Conservation (phyloP, 2,113 vertebrate genomes). For the Nothobranchius kuhntae region DNA sequence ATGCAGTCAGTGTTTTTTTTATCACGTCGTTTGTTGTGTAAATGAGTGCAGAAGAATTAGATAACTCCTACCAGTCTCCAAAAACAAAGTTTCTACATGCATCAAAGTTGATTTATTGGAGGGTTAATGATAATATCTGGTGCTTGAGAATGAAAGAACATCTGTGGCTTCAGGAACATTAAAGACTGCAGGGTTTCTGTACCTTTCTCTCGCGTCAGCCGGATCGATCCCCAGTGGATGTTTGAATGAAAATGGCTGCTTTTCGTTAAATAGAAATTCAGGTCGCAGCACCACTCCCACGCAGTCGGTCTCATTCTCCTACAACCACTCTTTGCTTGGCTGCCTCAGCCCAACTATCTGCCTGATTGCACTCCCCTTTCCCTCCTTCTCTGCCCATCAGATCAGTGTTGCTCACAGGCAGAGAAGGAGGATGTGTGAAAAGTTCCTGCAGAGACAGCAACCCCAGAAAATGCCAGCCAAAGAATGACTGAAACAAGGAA, state of each 20-base stretch:
- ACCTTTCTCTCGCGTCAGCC: constrained; percentile 23
- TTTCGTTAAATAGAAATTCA: constrained; percentile 57
- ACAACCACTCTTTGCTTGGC: constrained; percentile 54
- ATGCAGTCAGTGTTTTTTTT: no score
- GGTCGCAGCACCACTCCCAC: constrained; percentile 46
- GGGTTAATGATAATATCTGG: not conserved
- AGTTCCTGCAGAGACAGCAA: constrained; percentile 60
- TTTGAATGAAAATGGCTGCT: constrained; percentile 42
- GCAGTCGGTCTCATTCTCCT: constrained; percentile 56
- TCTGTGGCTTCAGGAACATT: not conserved
- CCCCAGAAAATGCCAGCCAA: constrained; percentile 64
- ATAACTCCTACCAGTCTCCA: not conserved
- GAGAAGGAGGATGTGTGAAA: constrained; percentile 65
- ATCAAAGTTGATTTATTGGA: not conserved
- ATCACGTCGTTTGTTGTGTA: no score
- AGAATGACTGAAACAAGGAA: constrained; percentile 59
- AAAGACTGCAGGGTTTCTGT: not conserved
- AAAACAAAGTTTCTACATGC: no score
- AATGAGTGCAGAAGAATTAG: no score
- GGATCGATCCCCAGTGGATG: constrained; percentile 25
- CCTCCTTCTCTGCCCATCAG: constrained; percentile 45
- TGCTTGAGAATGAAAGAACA: constrained; percentile 2
- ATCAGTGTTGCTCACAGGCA: constrained; percentile 61
- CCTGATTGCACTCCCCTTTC: constrained; percentile 51
- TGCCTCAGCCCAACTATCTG: constrained; percentile 63